Evolutionary conservation across 2,888 invertebrate species (phyloP).

Genomic region (Diaprepes abbreviatus): DNA sequence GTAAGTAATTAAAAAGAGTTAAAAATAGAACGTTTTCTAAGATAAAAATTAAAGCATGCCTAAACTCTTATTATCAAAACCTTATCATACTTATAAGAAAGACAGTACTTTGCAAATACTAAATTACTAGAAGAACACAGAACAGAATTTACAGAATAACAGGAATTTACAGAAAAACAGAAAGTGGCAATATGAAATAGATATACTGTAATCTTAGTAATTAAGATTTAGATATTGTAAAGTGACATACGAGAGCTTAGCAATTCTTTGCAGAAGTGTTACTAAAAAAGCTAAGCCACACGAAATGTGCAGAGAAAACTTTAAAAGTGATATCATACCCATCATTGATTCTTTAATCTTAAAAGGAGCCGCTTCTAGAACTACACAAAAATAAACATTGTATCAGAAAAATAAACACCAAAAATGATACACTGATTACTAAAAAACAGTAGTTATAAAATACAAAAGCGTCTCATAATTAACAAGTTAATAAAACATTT

Average conservation of each 20-base stretch:
- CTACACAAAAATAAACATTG: slow-evolving; percentile 44
- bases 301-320: slow-evolving; percentile 31
- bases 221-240: slow-evolving; percentile 7
- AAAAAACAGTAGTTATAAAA: neutral
- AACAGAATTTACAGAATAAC: neutral
- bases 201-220: neutral
- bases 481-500: too few relatives aligned
- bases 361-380: slow-evolving; percentile 49
- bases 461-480: neutral
- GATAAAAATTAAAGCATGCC: too few relatives aligned
- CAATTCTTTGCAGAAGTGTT: slow-evolving; percentile 25
- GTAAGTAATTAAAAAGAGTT: too few relatives aligned
- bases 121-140: neutral
- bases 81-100: too few relatives aligned
- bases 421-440: slow-evolving; percentile 1
- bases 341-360: slow-evolving; percentile 51
- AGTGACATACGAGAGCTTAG: neutral
- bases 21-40: too few relatives aligned
- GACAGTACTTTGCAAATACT: too few relatives aligned
- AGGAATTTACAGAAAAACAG: neutral
- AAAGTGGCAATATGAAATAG: neutral
- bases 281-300: slow-evolving; percentile 42
- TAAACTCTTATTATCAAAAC: too few relatives aligned
- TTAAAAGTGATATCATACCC: slow-evolving; percentile 43
- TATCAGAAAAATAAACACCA: slow-evolving; percentile 22